Evolutionary conservation across 2,113 vertebrate species (phyloP), one percentile per base, ranked within the genome.

Genomic region (Euleptes europaea): DNA sequence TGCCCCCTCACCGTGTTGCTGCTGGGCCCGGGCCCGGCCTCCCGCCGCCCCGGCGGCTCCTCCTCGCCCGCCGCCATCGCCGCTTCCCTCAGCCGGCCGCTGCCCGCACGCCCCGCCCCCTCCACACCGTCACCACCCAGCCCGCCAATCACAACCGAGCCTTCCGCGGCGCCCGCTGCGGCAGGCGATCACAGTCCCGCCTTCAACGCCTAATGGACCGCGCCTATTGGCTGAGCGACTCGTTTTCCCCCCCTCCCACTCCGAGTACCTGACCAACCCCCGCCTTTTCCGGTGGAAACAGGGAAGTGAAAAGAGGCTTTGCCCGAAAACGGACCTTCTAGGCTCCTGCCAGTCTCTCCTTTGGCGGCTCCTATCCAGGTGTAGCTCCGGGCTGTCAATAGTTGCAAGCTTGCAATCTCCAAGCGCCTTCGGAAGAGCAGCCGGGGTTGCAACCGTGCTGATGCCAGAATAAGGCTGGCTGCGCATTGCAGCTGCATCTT

Each of bases 31-130:
- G 66, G 75, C 65, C 33, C 66, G 83, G 67, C 51, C 1, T 85
- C 84, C 40, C 57, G 65, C 51, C 76, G 21, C 40, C 51, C 35
- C 51, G 76, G 2, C 19, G 76, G 31, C 33, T 47, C 66, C 66
- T 60, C 31, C 21, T 57, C 75, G 31, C 51, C 66, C 40, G 75
- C 33, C 83, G 67, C 76, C 84, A 79, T 79, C 8, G 76, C 76
- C 84, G 21, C 31, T 44, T 72, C 21, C 40, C 11, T 26, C 35
- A 9, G 28, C 57, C 51, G 57, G 38, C 21, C 60, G 23, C 26
- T 26, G 54, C 26, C 60, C 26, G 60, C 60, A 63, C 5, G 8
- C 60, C 26, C 5, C 26, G 60, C 60, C 60, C 21, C 4, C 23
- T 10, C 26, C 13, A 6, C 1, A 23, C 1, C 57, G 4, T 23